Percentiles rank a stretch among this genome's conserved stretches.
Conservation (phyloP, 2,797 vertebrate species). For the Periophthalmus magnuspinnatus region DNA sequence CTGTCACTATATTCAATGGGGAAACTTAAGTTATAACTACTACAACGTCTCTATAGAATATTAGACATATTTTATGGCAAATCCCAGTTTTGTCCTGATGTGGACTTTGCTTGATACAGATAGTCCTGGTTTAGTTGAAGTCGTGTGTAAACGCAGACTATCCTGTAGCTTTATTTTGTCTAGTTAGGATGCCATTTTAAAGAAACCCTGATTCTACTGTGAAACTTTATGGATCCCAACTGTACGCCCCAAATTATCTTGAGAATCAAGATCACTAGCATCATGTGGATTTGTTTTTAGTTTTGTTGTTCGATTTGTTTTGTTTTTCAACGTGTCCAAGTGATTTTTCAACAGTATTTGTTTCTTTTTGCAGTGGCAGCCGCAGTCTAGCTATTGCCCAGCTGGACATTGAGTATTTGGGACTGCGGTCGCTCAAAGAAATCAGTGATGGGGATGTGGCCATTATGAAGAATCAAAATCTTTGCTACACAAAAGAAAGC, state of each 20-base stretch:
- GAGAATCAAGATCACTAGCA: too few species aligned
- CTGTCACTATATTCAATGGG: too few species aligned
- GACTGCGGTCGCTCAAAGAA: conserved; percentile 88
- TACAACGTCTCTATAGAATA: not conserved
- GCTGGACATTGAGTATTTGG: conserved; percentile 80
- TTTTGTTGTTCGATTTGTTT: not conserved
- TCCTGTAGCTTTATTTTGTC: not conserved
- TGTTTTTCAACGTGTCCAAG: not conserved
- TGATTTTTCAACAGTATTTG: not conserved
- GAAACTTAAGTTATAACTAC: not conserved
- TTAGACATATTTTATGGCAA: not conserved
- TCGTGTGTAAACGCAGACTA: not conserved
- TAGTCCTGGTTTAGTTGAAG: too few species aligned
- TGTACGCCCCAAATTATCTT: too few species aligned
- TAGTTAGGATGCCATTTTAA: not conserved
- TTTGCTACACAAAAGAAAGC: conserved; percentile 84
- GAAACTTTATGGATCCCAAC: too few species aligned
- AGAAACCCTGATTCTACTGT: too few species aligned
- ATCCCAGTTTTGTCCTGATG: too few species aligned
- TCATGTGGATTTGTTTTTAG: not conserved
- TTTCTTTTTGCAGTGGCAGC: conserved; percentile 49
- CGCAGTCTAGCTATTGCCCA: conserved; percentile 66
- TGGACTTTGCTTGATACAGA: too few species aligned
- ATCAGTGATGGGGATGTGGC: conserved; percentile 91
- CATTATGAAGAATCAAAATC: conserved; percentile 79